Base-by-base conservation (phyloP, 2,113 vertebrate genomes). In the Channa argus region DNA sequence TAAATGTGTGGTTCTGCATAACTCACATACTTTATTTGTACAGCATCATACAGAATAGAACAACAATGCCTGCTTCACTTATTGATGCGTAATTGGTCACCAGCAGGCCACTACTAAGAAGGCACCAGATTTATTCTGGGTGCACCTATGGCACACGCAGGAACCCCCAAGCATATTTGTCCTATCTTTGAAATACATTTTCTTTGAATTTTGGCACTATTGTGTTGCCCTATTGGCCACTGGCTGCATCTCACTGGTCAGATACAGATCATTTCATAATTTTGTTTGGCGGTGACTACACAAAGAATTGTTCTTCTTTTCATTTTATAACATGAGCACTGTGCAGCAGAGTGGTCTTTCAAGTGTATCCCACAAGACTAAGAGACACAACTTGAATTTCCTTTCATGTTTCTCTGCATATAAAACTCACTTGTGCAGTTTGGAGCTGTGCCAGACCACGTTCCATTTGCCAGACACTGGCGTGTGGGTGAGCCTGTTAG, bases 401-500 rank as follows among this genome's bases (percentile, higher is more conserved):
- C 12, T 43, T 14, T 66, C 44, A 60, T 8, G 54, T 12, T 46
- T 69, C 14, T 2, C 11, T 45, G 14, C 11, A n/a, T 10, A 4
- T 5, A 33, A 77, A 58, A 93, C 97, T 94, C 94, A 99, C 98
- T 93, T 91, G 97, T 98, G 88, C 98, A 99, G 88, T 99, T 99
- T 73, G 98, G 97, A 80, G 96, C 89, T 0, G 85, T 83, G 76
- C 96, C 96, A 73, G 98, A 98, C 98, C 98, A 99, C 0, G 98
- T 99, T 86, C 96, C 96, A 64, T 99, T 99, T 60, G 96, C 96
- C 74, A 97, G 95, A 75, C 98, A 99, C 41, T 97, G 96, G 50
- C 97, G 94, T 49, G 97, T 95, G 47, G 96, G 95, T 5, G 94
- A 92, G 41, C 98, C 98, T 36, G 95, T 95, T 74, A 99, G 96